These are phyloP conservation scores for Stictonetta naevosa DNA, from an alignment of 2,113 vertebrate species.

Conservation along the genomic window DNA sequence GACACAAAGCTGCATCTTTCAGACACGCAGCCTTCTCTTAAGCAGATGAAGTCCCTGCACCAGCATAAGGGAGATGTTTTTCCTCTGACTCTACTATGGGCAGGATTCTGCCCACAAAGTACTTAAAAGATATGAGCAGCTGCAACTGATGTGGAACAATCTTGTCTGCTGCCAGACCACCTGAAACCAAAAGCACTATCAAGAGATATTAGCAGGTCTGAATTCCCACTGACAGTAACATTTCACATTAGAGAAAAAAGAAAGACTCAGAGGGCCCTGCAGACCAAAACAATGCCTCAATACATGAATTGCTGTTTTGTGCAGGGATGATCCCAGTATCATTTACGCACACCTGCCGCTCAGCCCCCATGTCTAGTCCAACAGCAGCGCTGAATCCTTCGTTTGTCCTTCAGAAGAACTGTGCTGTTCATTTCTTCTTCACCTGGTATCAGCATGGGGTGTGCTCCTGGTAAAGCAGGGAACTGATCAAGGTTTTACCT, in stretches of 20 bases:
- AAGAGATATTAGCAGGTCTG: not conserved
- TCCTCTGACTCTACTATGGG: not conserved
- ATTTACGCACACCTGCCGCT: not conserved
- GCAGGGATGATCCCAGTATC: not conserved
- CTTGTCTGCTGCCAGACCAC: not conserved
- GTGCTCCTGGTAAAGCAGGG: not conserved
- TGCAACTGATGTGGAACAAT: not conserved
- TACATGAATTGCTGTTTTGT: not conserved
- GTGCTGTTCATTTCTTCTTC: not conserved
- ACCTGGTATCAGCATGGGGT: not conserved
- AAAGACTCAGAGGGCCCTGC: not conserved
- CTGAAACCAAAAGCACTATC: not conserved
- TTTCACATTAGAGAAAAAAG: not conserved
- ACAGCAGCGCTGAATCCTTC: not conserved
- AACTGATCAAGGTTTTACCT: not conserved
- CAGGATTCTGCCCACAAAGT: not conserved
- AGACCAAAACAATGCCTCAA: not conserved
- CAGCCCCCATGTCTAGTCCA: not conserved
- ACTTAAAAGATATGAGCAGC: not conserved
- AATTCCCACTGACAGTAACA: not conserved
- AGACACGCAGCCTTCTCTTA: not conserved
- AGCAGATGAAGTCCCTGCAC: not conserved
- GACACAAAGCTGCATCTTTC: not conserved
- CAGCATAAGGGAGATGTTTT: not conserved
- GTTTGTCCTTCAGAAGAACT: not conserved